These are phyloP conservation scores for Glaucomys volans DNA, from an alignment of 2,113 vertebrate species.

Conservation along the genomic window DNA sequence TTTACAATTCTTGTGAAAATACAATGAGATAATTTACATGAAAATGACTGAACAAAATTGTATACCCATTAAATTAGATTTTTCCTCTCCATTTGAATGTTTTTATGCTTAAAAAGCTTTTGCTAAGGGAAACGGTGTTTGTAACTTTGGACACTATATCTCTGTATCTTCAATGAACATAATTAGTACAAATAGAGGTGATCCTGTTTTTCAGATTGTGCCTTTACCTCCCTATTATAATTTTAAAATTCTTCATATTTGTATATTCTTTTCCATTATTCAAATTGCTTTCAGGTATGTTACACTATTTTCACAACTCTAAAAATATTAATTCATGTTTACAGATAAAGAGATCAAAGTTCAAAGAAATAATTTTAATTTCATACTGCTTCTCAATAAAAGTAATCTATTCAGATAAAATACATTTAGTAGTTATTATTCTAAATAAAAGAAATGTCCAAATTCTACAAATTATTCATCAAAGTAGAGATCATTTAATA, in stretches of 20 bases:
- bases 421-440: not conserved
- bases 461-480: not conserved
- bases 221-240: not conserved
- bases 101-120: not conserved
- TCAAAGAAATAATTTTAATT: slow-evolving; percentile 18
- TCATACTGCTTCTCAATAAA: not conserved
- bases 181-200: not conserved
- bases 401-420: slow-evolving; percentile 15
- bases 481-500: slow-evolving; percentile 14
- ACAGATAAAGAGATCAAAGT: not conserved
- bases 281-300: not conserved
- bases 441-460: not conserved
- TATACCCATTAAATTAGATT: not conserved
- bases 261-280: not conserved
- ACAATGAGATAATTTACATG: not conserved
- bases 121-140: not conserved
- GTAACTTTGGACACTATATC: not conserved
- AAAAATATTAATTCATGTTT: not conserved
- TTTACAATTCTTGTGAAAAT: slow-evolving; percentile 17
- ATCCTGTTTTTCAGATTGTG: not conserved
- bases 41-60: not conserved
- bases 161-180: not conserved
- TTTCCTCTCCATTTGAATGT: not conserved
- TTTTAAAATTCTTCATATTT: not conserved
- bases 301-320: not conserved